phyloP scores from a whole-genome alignment of 2,113 vertebrate species.

The Cepphus grylle region DNA sequence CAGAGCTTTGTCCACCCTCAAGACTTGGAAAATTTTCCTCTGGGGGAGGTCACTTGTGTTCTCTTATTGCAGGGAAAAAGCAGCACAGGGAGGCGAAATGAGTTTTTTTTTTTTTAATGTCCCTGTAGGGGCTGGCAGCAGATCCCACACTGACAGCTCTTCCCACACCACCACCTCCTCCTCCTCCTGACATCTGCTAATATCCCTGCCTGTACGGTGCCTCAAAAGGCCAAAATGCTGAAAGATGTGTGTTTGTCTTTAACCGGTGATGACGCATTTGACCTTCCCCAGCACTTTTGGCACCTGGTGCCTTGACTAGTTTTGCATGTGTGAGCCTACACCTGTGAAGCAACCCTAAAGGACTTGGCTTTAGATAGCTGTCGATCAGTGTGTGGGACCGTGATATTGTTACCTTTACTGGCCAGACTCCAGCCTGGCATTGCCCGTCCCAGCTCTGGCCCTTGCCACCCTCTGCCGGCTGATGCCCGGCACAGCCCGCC shows the following conservation, averaged over 20 bases:
- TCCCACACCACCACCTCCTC: background rate
- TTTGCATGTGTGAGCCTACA: background rate
- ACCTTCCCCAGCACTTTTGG: background rate
- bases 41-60: background rate
- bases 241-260: background rate
- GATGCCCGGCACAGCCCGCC: background rate
- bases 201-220: background rate
- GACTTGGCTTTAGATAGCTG: background rate
- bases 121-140: background rate
- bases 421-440: background rate
- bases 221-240: conserved; percentile 8
- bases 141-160: background rate
- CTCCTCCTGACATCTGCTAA: conserved; percentile 11
- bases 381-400: background rate
- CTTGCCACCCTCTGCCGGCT: background rate
- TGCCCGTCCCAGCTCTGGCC: background rate
- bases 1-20: background rate
- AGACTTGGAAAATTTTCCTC: background rate
- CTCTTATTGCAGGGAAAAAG: background rate
- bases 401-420: background rate
- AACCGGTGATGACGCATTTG: background rate
- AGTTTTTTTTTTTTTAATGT: background rate
- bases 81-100: background rate
- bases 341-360: background rate
- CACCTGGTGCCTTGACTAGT: conserved; percentile 6